Evolutionary conservation across 2,888 invertebrate species (phyloP), one percentile per base, ranked within the genome.

Genomic region (Drosophila subsilvestris): DNA sequence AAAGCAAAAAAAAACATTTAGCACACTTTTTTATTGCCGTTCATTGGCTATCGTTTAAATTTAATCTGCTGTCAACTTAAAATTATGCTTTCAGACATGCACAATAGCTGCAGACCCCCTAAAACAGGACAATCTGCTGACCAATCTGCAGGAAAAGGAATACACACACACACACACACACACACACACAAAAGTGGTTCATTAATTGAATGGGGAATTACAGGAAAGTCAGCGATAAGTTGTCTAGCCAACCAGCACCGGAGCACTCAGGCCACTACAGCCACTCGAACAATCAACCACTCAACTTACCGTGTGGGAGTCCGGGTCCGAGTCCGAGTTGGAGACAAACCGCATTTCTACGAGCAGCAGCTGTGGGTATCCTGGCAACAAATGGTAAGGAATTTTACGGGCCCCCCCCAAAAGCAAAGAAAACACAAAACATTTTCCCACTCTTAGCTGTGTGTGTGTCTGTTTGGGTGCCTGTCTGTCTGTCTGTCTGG

Each of bases 181-280:
- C 20, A 20, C 20, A 12, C 14, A n/a, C 9, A 22, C 7, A n/a
- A 25, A 48, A 48, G n/a, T 14, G 44, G 48, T 49, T 43, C 37
- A 63, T 71, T 57, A 63, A 63, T 54, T 63, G 53, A 70, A 48
- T 32, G 43, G 32, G 44, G 45, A 57, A 42, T 27, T 44, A 22
- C 43, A 63, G 49, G 29, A 54, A 63, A 49, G 71, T 57, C 63
- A 53, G 57, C 56, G 63, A 43, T 56, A 63, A 63, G 70, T 71
- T 71, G 70, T 71, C 71, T 63, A 57, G 70, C 63, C 63, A 71
- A 71, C 70, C 53, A 49, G 51, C 27, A 3, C 22, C 3, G 22
- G 53, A 62, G 37, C 18, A 48, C 20, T 49, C 54, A 42, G 32
- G 25, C 43, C 53, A 51, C 29, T 54, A 3, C 54, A 45, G 27